Evolutionary conservation across 2,888 invertebrate genomes (phyloP).

Genomic region (Agriotes lineatus): DNA sequence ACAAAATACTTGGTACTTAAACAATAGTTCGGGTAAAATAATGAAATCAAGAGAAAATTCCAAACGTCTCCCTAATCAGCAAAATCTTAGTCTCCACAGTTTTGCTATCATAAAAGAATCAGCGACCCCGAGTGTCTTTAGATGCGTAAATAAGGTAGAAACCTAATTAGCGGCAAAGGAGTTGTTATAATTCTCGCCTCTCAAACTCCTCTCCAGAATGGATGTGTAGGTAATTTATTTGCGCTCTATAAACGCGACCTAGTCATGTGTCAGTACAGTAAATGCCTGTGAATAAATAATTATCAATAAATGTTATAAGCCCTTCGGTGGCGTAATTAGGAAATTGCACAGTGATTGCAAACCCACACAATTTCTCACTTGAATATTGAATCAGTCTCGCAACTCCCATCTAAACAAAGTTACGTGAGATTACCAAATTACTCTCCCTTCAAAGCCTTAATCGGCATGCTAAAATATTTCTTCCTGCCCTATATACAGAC

Average conservation of each 20-base stretch:
- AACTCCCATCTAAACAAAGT: slow-evolving; percentile 39
- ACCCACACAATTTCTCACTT: slow-evolving; percentile 36
- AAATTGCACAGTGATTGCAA: slow-evolving; percentile 52
- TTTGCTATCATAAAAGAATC: too few species aligned
- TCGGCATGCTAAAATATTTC: slow-evolving; percentile 28
- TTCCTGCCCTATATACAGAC: slow-evolving; percentile 12
- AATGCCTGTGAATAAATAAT: slow-evolving; percentile 37
- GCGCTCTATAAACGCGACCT: slow-evolving; percentile 20
- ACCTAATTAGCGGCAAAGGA: not conserved
- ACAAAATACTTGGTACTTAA: too few species aligned
- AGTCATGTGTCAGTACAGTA: slow-evolving; percentile 28
- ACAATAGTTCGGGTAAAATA: too few species aligned
- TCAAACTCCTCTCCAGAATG: slow-evolving; percentile 4
- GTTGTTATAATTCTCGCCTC: slow-evolving; percentile 10
- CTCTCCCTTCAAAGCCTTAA: slow-evolving; percentile 31
- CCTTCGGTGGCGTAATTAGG: slow-evolving; percentile 49
- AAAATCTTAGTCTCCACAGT: too few species aligned
- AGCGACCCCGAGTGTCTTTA: too few species aligned
- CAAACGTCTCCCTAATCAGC: too few species aligned
- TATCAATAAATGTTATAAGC: slow-evolving; percentile 33
- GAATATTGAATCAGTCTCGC: slow-evolving; percentile 38
- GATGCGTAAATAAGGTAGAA: too few species aligned
- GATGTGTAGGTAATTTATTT: slow-evolving; percentile 28
- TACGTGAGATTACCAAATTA: slow-evolving; percentile 36
- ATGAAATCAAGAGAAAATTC: too few species aligned